Base-by-base conservation (phyloP, 2,113 vertebrate genomes). In the Ascaphus truei region DNA sequence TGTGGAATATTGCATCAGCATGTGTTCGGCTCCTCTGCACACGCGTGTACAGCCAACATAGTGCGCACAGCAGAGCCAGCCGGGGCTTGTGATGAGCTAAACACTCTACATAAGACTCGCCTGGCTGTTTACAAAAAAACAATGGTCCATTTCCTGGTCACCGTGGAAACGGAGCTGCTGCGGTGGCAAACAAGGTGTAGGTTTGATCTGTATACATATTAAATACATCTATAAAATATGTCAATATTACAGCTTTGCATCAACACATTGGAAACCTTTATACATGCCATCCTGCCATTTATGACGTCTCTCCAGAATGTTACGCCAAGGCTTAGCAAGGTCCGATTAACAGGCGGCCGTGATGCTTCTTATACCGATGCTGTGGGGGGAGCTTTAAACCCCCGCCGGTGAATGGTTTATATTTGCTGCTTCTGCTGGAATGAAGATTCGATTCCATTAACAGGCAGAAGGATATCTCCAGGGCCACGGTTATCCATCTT, bases 101-200 rank as follows among this genome's bases (percentile, higher is more conserved):
- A n/a, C n/a, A n/a, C n/a, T 47, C 43, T 47, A 6, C 23, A 20
- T 22, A 20, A 6, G 16, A 3, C 18, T 47, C 18, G 39, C 13
- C 34, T 23, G 29, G 22, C 56, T 13, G 26, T 36, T 61, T 41
- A 39, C 45, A 52, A 22, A 20, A 39, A 51, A 51, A 71, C 67
- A 71, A 71, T 61, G 34, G 45, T 50, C 41, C 29, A 12, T 51
- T 39, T 39, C 43, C 45, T 52, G 33, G 67, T 71, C 67, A 50
- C 57, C 67, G 16, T 61, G 67, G 67, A 60, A 61, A 71, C 67
- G n/a, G 34, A 51, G 30, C 43, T 26, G 29, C 33, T 23, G 66
- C 30, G 13, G 34, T 31, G 25, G 39, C 43, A 57, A 57, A 56
- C 36, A 22, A 60, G 29, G 31, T 59, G 57, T 20, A 26, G 4